A percentile compares a stretch with the other conserved stretches of the same genome.
Conservation (phyloP, 2,113 vertebrate genomes). For the Elephas maximus region DNA sequence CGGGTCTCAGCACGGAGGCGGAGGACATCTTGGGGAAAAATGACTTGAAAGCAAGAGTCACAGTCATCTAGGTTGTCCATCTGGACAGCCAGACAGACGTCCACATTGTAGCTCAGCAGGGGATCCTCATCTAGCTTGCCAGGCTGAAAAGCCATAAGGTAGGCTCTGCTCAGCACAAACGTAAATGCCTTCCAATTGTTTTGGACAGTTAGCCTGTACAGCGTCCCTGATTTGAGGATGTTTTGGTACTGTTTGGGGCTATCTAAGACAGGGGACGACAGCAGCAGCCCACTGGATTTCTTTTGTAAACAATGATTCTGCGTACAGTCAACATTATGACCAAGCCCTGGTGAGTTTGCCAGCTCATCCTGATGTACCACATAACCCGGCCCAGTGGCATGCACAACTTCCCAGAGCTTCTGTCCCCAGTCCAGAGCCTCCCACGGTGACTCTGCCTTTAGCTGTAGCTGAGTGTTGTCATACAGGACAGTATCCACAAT, state of each 20-base stretch:
- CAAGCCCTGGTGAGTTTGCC: conserved; percentile 81
- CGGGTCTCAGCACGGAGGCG: conserved; percentile 93
- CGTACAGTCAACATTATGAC: conserved; percentile 76
- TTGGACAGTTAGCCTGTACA: conserved; percentile 93
- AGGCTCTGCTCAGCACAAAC: conserved; percentile 93
- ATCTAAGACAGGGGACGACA: conserved; percentile 86
- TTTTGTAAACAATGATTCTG: conserved; percentile 81
- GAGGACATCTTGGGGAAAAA: conserved; percentile 94
- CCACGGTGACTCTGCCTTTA: conserved; percentile 94
- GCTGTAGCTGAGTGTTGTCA: conserved; percentile 94
- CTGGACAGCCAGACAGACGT: conserved; percentile 93
- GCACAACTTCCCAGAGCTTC: conserved; percentile 94
- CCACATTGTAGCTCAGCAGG: conserved; percentile 91
- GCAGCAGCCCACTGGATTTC: conserved; percentile 89
- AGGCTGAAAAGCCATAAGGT: conserved; percentile 94
- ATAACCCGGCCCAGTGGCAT: conserved; percentile 86
- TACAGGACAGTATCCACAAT: conserved; percentile 94
- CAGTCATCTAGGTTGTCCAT: conserved; percentile 90
- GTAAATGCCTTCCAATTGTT: conserved; percentile 97
- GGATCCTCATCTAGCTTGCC: conserved; percentile 94
- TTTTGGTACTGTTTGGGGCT: conserved; percentile 89
- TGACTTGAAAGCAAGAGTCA: conserved; percentile 93
- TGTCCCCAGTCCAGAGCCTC: conserved; percentile 96
- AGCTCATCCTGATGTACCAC: conserved; percentile 82
- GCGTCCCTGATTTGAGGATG: conserved; percentile 94